Conservation (phyloP, 2,113 vertebrate species). For the Rhegmatorhina hoffmannsi region DNA sequence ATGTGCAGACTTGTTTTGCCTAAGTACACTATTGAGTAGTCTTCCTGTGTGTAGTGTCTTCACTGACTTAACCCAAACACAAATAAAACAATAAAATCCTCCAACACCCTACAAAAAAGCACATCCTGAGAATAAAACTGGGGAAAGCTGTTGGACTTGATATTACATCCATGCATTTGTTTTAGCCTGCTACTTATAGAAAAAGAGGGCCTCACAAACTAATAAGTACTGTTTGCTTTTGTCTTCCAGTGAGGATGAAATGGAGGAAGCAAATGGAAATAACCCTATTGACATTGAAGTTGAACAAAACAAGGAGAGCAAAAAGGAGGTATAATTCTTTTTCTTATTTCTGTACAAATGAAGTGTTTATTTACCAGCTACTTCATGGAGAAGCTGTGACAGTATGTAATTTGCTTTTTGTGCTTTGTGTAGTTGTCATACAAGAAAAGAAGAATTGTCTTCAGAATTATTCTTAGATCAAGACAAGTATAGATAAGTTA, state of each 20-base stretch:
- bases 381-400: conserved; percentile 7
- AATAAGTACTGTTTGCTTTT: conserved; percentile 52
- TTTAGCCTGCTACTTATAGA: not conserved
- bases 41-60: not conserved
- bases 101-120: not conserved
- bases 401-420: conserved; percentile 33
- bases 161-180: not conserved
- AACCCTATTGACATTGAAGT: conserved; percentile 82
- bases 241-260: conserved; percentile 89
- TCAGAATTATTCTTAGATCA: conserved; percentile 8
- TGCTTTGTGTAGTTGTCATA: conserved; percentile 3
- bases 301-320: conserved; percentile 87
- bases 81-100: not conserved
- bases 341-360: not conserved
- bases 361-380: not conserved
- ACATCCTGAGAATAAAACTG: not conserved
- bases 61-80: not conserved
- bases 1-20: not conserved
- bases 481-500: not conserved
- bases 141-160: not conserved
- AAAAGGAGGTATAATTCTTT: conserved; percentile 85
- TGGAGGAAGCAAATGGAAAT: conserved; percentile 81
- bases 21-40: not conserved
- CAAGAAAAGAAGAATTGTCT: conserved; percentile 22
- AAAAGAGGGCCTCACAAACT: not conserved